phyloP scores from a whole-genome alignment of 1,140 invertebrate genomes.

The Geopemphigus sp. region DNA sequence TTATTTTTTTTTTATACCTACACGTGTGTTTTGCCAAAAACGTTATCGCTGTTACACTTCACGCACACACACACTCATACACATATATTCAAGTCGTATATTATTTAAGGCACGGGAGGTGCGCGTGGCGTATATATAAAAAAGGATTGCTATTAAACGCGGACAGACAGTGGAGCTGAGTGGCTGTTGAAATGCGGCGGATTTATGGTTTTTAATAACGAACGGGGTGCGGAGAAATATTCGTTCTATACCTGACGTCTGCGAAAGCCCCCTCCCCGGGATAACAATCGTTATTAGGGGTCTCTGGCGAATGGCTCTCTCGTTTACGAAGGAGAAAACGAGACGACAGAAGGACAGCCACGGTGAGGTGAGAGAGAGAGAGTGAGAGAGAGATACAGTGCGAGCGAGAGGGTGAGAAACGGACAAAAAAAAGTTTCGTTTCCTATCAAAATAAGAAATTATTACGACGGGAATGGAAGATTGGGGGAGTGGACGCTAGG shows the following conservation, averaged over 20 bases:
- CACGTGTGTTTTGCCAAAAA: neutral
- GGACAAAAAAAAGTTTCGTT: neutral
- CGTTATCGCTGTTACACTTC: neutral
- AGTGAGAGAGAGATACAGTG: neutral
- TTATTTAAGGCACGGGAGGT: neutral
- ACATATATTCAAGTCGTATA: constrained; percentile 1
- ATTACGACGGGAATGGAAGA: neutral
- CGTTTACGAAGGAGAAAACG: neutral
- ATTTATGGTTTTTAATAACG: constrained; percentile 49
- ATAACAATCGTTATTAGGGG: neutral
- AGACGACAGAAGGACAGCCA: no score
- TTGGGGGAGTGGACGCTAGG: no score
- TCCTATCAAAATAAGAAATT: constrained; percentile 35
- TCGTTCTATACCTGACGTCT: neutral
- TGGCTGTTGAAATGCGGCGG: constrained; percentile 23
- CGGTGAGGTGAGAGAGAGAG: neutral
- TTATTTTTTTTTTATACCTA: neutral
- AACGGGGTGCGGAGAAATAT: neutral
- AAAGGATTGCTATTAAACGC: constrained; percentile 14
- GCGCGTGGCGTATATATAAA: neutral
- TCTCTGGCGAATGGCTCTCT: neutral
- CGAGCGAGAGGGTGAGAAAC: no score
- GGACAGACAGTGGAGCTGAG: constrained; percentile 31
- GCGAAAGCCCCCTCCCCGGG: neutral
- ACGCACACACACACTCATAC: neutral